phyloP scores from a whole-genome alignment of 2,113 vertebrate species.

The Microcebus ravelobensis region DNA sequence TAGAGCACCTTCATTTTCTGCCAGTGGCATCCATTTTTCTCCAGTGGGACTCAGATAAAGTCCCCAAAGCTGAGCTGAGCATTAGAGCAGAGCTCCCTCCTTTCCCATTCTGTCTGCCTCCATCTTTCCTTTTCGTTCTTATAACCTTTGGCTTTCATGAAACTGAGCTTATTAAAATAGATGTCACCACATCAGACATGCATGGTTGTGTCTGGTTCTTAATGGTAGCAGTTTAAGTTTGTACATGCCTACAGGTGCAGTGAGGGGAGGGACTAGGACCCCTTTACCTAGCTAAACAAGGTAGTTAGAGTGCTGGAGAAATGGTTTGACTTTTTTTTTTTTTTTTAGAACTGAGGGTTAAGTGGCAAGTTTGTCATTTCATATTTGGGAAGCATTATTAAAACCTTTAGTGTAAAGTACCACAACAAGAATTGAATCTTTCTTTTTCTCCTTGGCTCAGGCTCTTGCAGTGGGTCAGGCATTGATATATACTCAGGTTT shows the following conservation, averaged over 20 bases:
- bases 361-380: not conserved
- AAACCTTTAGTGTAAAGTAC: not conserved
- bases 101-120: no score
- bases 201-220: not conserved
- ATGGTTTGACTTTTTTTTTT: not conserved
- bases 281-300: not conserved
- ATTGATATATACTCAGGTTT: not conserved
- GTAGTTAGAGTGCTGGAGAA: not conserved
- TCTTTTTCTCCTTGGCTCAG: not conserved
- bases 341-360: not conserved
- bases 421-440: not conserved
- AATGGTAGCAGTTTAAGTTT: not conserved
- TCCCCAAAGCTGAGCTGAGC: not conserved
- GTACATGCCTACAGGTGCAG: fast-evolving
- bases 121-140: not conserved
- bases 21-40: not conserved
- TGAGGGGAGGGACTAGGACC: no score
- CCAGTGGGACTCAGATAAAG: not conserved
- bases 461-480: not conserved
- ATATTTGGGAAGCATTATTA: not conserved
- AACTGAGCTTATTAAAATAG: not conserved
- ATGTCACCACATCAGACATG: not conserved
- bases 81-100: not conserved
- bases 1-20: not conserved
- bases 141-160: not conserved